A percentile compares a stretch with the other conserved stretches of the same genome.
Evolutionary conservation across 2,113 vertebrate species (phyloP).

Genomic region (Baryphthengus martii): DNA sequence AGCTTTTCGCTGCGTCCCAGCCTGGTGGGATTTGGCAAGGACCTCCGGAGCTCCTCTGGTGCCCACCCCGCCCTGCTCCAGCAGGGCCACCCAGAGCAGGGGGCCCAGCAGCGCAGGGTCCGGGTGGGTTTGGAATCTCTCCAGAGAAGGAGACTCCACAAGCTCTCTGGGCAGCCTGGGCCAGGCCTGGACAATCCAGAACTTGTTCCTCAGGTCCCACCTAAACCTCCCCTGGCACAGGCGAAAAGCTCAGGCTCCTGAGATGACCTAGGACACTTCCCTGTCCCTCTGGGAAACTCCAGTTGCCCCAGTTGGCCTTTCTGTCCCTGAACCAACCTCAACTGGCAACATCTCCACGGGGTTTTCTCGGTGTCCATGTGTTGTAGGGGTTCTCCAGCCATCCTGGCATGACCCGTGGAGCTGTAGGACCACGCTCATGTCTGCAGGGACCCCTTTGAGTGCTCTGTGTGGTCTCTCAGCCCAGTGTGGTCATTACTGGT

Average conservation of each 20-base stretch:
- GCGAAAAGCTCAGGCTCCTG: background rate
- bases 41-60: background rate
- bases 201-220: too few relatives aligned
- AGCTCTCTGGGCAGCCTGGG: background rate
- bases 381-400: background rate
- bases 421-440: rapidly evolving
- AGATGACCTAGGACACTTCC: background rate
- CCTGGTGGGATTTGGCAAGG: background rate
- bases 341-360: background rate
- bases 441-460: background rate
- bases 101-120: background rate
- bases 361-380: background rate
- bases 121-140: background rate
- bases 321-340: background rate
- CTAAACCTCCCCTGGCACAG: too few relatives aligned
- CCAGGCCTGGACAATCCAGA: too few relatives aligned
- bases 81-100: too few relatives aligned
- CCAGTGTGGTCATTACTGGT: background rate
- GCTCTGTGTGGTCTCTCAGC: background rate
- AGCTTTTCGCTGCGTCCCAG: background rate
- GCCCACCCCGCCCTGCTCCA: background rate
- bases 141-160: background rate
- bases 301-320: background rate
- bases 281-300: background rate
- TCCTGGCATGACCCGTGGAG: background rate